Evolutionary conservation across 2,888 invertebrate genomes (phyloP).

Genomic region (Ormyrus nitidulus): DNA sequence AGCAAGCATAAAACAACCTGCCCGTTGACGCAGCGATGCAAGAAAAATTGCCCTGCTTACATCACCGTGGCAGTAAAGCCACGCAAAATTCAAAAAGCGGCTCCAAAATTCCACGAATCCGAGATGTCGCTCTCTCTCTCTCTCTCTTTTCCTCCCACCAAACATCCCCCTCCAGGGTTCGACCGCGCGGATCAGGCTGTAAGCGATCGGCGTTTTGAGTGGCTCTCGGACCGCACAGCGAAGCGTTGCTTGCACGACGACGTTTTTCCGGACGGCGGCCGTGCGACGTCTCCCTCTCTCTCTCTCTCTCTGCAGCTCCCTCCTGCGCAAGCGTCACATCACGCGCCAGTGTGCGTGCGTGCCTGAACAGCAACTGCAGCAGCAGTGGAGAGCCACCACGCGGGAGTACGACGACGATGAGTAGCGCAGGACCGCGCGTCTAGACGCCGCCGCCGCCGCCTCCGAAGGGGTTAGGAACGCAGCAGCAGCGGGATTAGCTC

Average conservation of each 20-base stretch:
- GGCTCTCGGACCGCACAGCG: too few relatives aligned
- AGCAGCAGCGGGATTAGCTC: background rate
- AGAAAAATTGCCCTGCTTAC: too few relatives aligned
- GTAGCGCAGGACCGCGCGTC: background rate
- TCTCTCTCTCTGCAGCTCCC: background rate
- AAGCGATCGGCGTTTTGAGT: too few relatives aligned
- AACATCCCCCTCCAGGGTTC: background rate
- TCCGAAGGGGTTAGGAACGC: background rate
- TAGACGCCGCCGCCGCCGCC: too few relatives aligned
- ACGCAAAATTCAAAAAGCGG: too few relatives aligned
- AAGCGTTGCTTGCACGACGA: too few relatives aligned
- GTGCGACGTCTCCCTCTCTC: background rate
- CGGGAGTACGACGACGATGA: conserved; percentile 1
- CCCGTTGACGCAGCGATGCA: too few relatives aligned
- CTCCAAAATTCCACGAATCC: background rate
- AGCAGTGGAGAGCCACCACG: background rate
- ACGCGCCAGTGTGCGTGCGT: background rate
- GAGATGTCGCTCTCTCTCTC: background rate
- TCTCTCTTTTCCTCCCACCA: background rate
- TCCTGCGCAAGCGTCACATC: background rate
- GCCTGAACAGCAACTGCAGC: background rate
- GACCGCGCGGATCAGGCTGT: background rate
- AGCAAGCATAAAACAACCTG: too few relatives aligned
- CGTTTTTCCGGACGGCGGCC: background rate
- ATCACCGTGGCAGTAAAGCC: too few relatives aligned